phyloP scores from a whole-genome alignment of 2,797 vertebrate species.

The Macrochelys suwanniensis region DNA sequence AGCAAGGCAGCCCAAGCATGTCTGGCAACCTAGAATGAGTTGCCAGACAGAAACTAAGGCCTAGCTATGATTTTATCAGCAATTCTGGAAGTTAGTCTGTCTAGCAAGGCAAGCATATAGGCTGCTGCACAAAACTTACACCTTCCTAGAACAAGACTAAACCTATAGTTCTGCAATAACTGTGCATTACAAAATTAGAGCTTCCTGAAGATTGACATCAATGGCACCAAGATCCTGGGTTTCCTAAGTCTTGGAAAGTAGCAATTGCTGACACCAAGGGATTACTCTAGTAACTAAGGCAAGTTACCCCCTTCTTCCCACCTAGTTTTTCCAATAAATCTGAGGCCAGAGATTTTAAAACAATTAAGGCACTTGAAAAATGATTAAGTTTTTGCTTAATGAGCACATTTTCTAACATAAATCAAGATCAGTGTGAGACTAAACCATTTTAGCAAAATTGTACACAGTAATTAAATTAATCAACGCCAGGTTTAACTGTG shows the following conservation, averaged over 20 bases:
- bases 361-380: constrained; percentile 85
- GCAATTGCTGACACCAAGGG: constrained; percentile 70
- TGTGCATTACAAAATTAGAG: constrained; percentile 41
- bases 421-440: constrained; percentile 43
- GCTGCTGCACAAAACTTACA: not conserved
- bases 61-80: not conserved
- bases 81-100: not conserved
- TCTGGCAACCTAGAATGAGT: not conserved
- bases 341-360: constrained; percentile 78
- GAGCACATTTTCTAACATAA: constrained; percentile 52
- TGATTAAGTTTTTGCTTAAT: constrained; percentile 50
- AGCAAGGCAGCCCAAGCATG: not conserved
- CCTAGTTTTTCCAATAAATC: constrained; percentile 63
- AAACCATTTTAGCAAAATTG: constrained; percentile 62
- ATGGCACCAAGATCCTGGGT: constrained; percentile 57
- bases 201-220: constrained; percentile 65
- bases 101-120: constrained; percentile 19
- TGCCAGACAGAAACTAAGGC: no score
- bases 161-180: not conserved
- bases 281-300: constrained; percentile 72
- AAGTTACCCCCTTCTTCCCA: constrained; percentile 48
- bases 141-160: not conserved
- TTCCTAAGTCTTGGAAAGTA: constrained; percentile 72
- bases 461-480: constrained; percentile 12
- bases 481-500: not conserved